phyloP scores from a whole-genome alignment of 64 coral and sea anemone genomes.

The Actinia equina region DNA sequence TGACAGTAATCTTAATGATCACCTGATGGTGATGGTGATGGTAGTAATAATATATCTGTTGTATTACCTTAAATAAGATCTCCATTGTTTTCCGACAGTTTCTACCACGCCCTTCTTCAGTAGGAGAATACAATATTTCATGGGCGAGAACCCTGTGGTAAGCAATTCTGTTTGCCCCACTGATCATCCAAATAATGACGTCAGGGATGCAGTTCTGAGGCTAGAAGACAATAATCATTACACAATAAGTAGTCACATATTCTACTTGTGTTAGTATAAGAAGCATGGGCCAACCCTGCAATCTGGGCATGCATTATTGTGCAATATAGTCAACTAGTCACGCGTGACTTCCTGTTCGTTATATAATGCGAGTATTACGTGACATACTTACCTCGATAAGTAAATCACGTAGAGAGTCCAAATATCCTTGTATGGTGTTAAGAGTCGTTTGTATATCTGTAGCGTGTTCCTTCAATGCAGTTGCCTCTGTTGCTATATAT shows the following conservation, averaged over 20 bases:
- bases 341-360: no score
- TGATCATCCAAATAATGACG: conserved; percentile 89
- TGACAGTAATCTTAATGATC: no score
- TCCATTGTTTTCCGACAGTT: conserved; percentile 71
- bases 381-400: conserved; percentile 30
- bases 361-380: background rate
- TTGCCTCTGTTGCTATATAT: conserved; percentile 32
- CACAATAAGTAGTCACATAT: background rate
- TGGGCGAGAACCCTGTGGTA: conserved; percentile 72
- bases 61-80: conserved; percentile 64
- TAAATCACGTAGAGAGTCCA: conserved; percentile 37
- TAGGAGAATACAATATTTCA: conserved; percentile 58
- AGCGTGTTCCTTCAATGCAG: conserved; percentile 52
- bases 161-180: conserved; percentile 66
- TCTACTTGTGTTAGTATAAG: no score
- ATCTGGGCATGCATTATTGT: no score
- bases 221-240: background rate
- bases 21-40: no score
- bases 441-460: conserved; percentile 39
- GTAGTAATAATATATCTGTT: background rate
- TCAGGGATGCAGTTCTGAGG: conserved; percentile 79
- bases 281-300: no score
- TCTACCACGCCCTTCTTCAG: conserved; percentile 57
- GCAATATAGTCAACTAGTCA: no score
- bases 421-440: conserved; percentile 39